Evolutionary conservation across 2,797 vertebrate species (phyloP).

Genomic region (Monodelphis domestica): DNA sequence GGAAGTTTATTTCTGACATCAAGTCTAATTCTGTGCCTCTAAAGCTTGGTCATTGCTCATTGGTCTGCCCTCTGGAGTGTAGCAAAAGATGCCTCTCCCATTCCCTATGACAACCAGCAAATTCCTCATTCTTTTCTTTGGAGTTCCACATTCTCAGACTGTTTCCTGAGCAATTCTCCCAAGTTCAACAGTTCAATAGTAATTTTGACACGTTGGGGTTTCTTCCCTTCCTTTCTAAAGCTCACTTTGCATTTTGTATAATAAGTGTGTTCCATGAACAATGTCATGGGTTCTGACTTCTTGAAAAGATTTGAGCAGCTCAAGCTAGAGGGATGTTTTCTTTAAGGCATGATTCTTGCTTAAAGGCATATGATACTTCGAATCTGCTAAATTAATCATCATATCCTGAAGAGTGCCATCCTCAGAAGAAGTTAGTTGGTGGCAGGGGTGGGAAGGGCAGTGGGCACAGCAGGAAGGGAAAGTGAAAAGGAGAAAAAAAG

Average conservation of each 20-base stretch:
- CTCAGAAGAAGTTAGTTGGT: neutral
- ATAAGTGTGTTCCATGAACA: constrained; percentile 29
- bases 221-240: neutral
- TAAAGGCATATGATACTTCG: constrained; percentile 29
- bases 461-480: neutral
- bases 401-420: constrained; percentile 15
- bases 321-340: neutral
- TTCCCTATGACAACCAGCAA: neutral
- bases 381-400: constrained; percentile 40
- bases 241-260: constrained; percentile 25
- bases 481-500: neutral
- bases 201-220: constrained; percentile 13
- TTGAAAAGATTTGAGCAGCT: constrained; percentile 24
- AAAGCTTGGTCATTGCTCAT: neutral
- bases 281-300: neutral
- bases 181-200: constrained; percentile 20
- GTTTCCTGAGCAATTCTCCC: neutral
- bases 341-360: constrained; percentile 26
- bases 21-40: neutral
- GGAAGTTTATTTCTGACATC: neutral
- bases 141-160: constrained; percentile 5
- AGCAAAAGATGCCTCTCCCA: neutral
- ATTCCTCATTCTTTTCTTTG: neutral
- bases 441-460: fast-evolving
- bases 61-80: neutral